phyloP scores from a whole-genome alignment of 2,113 vertebrate genomes.

The Colistium nudipinnis region DNA sequence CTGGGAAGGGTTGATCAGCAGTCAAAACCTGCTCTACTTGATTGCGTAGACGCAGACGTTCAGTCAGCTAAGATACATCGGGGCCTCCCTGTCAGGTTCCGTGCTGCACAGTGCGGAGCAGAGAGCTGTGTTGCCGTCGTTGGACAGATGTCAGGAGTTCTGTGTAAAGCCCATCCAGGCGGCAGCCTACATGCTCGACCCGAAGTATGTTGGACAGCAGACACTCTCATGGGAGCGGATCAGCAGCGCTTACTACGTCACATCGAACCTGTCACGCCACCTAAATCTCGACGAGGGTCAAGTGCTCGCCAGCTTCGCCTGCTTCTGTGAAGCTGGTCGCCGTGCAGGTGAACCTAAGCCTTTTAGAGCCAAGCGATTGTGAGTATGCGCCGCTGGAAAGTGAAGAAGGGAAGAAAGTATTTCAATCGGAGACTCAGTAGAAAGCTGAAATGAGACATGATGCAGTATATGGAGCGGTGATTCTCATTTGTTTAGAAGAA shows the following conservation, averaged over 20 bases:
- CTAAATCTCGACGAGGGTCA: slow-evolving; percentile 57
- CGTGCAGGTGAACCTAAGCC: slow-evolving; percentile 44
- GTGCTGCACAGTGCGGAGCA: slow-evolving; percentile 44
- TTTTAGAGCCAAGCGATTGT: slow-evolving; percentile 44
- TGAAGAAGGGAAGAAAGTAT: slow-evolving; percentile 49
- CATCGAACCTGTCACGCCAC: slow-evolving; percentile 58
- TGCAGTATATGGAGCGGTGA: too few species aligned
- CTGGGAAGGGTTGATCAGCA: slow-evolving; percentile 55
- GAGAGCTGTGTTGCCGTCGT: slow-evolving; percentile 43
- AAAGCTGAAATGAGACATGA: neutral
- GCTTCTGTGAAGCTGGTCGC: slow-evolving; percentile 55
- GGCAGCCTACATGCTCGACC: slow-evolving; percentile 68
- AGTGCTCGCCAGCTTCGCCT: slow-evolving; percentile 61
- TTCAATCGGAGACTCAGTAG: slow-evolving; percentile 41
- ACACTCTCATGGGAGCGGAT: slow-evolving; percentile 59
- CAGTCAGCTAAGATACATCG: slow-evolving; percentile 47
- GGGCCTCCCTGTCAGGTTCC: slow-evolving; percentile 35
- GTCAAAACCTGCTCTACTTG: slow-evolving; percentile 43
- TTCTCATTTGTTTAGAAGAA: neutral
- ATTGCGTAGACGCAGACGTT: slow-evolving; percentile 44
- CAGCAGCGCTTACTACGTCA: slow-evolving; percentile 50
- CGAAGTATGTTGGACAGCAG: slow-evolving; percentile 49
- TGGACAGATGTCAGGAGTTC: slow-evolving; percentile 50
- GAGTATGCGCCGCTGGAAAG: slow-evolving; percentile 25
- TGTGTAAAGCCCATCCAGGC: slow-evolving; percentile 62